Conservation (phyloP, 2,113 vertebrate genomes). For the Myiopsitta monachus region DNA sequence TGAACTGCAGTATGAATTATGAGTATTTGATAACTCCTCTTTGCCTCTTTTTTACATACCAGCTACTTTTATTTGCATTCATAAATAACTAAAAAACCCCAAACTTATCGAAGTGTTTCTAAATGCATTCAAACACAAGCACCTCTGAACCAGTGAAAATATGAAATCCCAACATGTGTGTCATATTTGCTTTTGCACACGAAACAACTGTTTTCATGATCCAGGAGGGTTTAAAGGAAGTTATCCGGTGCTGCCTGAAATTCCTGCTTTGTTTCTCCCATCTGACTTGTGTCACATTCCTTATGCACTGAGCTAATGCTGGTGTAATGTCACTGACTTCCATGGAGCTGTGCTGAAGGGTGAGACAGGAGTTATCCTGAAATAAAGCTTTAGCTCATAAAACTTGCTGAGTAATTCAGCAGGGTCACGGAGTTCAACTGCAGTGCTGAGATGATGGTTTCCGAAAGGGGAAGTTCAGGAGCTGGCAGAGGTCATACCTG, state of each 20-base stretch:
- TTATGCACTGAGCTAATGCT: background rate
- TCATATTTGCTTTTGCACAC: background rate
- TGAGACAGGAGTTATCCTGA: background rate
- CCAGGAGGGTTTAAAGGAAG: background rate
- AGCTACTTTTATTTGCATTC: background rate
- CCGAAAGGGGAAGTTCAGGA: background rate
- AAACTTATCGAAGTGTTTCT: background rate
- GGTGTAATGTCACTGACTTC: background rate
- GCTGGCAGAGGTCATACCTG: background rate
- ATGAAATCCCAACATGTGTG: background rate
- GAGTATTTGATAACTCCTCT: background rate
- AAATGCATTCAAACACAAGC: background rate
- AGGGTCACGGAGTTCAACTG: background rate
- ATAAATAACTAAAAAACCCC: background rate
- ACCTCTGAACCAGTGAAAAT: background rate
- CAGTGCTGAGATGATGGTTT: background rate
- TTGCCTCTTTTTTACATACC: background rate
- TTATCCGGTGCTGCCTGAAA: background rate
- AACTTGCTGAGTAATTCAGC: background rate
- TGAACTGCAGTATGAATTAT: background rate
- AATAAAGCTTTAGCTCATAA: background rate
- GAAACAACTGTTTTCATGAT: background rate
- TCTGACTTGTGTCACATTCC: background rate
- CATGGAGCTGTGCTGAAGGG: background rate
- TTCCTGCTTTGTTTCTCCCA: background rate